Evolutionary conservation across 2,888 invertebrate species (phyloP).

Genomic region (Melanostoma scalare): DNA sequence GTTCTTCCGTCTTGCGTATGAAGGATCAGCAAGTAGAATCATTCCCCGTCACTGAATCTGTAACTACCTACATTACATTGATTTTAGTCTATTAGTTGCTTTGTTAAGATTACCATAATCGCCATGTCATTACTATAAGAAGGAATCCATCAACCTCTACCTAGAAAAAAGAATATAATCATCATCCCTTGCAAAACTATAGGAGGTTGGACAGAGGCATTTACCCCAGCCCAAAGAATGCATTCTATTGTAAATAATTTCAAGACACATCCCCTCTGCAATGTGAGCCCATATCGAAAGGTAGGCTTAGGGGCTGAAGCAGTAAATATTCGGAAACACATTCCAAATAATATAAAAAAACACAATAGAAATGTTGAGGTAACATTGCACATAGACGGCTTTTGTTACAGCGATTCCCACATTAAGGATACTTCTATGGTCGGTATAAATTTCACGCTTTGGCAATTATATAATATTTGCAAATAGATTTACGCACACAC

Average conservation of each 20-base stretch:
- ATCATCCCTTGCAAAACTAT: constrained; percentile 1
- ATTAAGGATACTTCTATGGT: constrained; percentile 50
- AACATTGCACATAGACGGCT: constrained; percentile 62
- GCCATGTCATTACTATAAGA: constrained; percentile 41
- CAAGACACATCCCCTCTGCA: constrained; percentile 27
- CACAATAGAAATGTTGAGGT: constrained; percentile 59
- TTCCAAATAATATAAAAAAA: constrained; percentile 21
- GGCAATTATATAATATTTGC: constrained; percentile 67
- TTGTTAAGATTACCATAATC: constrained; percentile 47
- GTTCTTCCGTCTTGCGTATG: too few relatives aligned
- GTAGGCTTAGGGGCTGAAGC: constrained; percentile 4
- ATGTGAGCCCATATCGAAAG: neutral
- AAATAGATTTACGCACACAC: constrained; percentile 35
- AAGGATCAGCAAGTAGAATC: too few relatives aligned
- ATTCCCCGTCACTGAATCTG: too few relatives aligned
- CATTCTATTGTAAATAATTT: constrained; percentile 26
- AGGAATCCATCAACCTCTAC: constrained; percentile 18
- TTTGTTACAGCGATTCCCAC: constrained; percentile 50
- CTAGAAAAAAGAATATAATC: constrained; percentile 3
- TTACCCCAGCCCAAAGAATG: constrained; percentile 23
- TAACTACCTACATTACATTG: neutral
- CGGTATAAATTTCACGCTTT: constrained; percentile 67
- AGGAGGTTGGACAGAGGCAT: constrained; percentile 28
- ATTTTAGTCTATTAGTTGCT: constrained; percentile 23
- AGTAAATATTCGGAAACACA: neutral